These are phyloP conservation scores for Celastrina argiolus DNA, from an alignment of 2,888 invertebrate genomes.

Conservation along the genomic window DNA sequence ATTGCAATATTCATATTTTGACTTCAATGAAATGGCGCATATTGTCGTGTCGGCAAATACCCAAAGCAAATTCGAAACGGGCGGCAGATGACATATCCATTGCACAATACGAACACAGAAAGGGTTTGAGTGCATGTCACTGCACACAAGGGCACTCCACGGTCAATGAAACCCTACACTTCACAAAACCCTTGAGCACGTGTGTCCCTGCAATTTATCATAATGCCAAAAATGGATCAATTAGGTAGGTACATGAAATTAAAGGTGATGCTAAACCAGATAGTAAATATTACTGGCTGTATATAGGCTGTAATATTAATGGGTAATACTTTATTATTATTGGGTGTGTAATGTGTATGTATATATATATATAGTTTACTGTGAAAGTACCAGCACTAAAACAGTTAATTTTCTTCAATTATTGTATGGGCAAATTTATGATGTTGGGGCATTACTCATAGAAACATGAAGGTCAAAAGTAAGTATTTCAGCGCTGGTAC, in stretches of 20 bases:
- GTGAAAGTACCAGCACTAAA: too few species aligned
- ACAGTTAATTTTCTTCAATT: too few species aligned
- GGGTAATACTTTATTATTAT: too few species aligned
- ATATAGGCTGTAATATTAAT: too few species aligned
- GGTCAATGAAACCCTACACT: constrained; percentile 67
- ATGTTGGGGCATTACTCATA: too few species aligned
- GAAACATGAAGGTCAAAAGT: too few species aligned
- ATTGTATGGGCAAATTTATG: too few species aligned
- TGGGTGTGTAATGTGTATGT: too few species aligned
- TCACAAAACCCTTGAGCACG: constrained; percentile 57
- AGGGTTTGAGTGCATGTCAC: constrained; percentile 71
- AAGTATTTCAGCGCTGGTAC: too few species aligned
- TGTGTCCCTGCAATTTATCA: constrained; percentile 44
- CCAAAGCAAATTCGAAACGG: constrained; percentile 56
- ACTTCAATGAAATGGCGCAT: constrained; percentile 30
- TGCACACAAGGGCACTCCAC: constrained; percentile 73
- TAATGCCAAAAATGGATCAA: constrained; percentile 24
- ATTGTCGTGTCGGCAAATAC: constrained; percentile 52
- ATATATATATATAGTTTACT: too few species aligned
- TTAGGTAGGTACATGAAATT: neutral
- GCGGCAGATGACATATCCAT: constrained; percentile 69
- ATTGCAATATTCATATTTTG: constrained; percentile 7
- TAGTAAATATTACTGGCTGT: too few species aligned
- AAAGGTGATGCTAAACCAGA: too few species aligned
- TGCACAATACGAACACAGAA: constrained; percentile 65